A percentile compares a stretch with the other conserved stretches of the same genome.
Conservation (phyloP, 2,888 invertebrate species). For the Eupithecia exiguata region DNA sequence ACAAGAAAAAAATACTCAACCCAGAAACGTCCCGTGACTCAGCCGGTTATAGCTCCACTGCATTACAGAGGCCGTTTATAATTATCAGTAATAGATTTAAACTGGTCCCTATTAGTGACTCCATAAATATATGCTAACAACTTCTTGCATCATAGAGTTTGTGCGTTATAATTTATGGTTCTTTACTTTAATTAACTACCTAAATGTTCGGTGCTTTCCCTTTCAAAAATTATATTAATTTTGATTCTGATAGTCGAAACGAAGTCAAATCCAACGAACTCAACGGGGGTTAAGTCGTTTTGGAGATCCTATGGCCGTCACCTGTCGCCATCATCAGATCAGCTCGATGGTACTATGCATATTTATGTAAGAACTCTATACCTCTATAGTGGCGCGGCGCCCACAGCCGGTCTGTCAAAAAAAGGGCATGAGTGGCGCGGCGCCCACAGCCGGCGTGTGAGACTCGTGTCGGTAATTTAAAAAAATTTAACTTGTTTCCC, state of each 20-base stretch:
- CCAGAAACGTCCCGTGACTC: background rate
- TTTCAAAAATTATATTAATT: background rate
- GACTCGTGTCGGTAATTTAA: no score
- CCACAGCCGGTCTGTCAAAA: no score
- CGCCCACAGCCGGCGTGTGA: no score
- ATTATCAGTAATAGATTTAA: slow-evolving; percentile 11
- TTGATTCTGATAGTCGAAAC: background rate
- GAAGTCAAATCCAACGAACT: no score
- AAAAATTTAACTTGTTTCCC: no score
- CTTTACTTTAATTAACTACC: background rate
- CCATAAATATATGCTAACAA: slow-evolving; percentile 8
- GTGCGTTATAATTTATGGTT: slow-evolving; percentile 3
- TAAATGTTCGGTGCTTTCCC: background rate
- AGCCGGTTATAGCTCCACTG: background rate
- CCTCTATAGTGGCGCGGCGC: no score
- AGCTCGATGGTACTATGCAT: no score
- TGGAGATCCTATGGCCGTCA: no score
- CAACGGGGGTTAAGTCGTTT: no score
- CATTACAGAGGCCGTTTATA: slow-evolving; percentile 8
- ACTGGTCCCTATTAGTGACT: slow-evolving; percentile 4
- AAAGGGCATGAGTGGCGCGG: no score
- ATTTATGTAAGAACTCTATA: no score
- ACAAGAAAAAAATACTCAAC: background rate
- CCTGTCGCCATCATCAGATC: no score
- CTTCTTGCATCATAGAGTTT: slow-evolving; percentile 1